Evolutionary conservation across 92 coral and sea anemone genomes (phyloP), one percentile per base, ranked within the genome.

Genomic region (Siderastrea siderea): DNA sequence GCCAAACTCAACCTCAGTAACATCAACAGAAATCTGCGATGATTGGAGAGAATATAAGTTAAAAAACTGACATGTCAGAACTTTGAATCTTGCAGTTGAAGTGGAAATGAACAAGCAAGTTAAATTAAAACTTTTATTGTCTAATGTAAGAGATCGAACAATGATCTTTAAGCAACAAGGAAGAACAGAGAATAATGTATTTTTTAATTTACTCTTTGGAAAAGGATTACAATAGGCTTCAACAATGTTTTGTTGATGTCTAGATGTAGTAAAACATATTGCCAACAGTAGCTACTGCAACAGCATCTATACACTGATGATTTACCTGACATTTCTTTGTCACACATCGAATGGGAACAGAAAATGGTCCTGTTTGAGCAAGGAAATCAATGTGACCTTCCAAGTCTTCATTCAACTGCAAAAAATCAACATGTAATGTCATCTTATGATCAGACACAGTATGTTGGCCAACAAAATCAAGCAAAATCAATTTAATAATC

Each of bases 331-430:
- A 97, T 84, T 94, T 97, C 93, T 97, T 97, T 45, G 99, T 97
- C 67, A 94, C 90, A 79, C 99, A 97, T 86, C 96, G 92, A n/a
- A 97, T 90, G 6, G 98, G 94, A 19, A 97, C 92, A 75, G 99
- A 95, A 79, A 97, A 97, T 19, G 98, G 96, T 26, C 99, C 99
- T 19, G 99, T 97, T 84, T 97, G 98, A 10, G 99, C 99, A 59
- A 97, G 90, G 83, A 97, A 97, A 75, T 97, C 99, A 13, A 97
- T 92, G 93, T 97, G 98, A n/a, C 99, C 99, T 85, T 94, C 98
- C 59, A 95, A 86, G 83, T 95, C 98, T 78, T 97, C 99, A 71
- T 97, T 95, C 44, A 97, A 88, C 99, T 97, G 83, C 47, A 86
- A 52, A 79, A 62, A 52, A 26, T 26, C 38, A 26, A 26, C 38